phyloP scores from a whole-genome alignment of 2,113 vertebrate genomes.

The Neoarius graeffei region DNA sequence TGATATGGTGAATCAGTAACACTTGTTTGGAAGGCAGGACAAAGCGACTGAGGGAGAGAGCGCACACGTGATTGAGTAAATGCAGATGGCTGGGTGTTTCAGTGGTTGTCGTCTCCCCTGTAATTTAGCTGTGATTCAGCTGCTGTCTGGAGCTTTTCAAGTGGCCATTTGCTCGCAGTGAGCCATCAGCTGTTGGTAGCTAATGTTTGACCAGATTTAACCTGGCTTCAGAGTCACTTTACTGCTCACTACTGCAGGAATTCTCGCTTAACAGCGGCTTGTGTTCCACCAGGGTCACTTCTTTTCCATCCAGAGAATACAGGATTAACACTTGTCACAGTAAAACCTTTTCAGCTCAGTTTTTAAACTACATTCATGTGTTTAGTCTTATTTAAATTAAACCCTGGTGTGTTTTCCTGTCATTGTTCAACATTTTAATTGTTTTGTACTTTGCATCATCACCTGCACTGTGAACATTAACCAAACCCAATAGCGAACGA shows the following conservation, averaged over 20 bases:
- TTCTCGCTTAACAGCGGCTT: background rate
- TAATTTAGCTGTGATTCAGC: conserved; percentile 38
- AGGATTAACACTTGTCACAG: background rate
- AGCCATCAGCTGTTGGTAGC: conserved; percentile 22
- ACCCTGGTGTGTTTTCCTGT: too few species aligned
- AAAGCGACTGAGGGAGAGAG: background rate
- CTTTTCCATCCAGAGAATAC: background rate
- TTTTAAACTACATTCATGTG: too few species aligned
- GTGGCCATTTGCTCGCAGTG: conserved; percentile 27
- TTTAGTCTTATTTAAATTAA: too few species aligned
- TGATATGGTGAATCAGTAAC: background rate
- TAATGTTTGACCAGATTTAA: conserved; percentile 14
- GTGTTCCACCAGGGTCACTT: background rate
- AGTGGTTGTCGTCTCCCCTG: conserved; percentile 1
- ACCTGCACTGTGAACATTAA: too few species aligned
- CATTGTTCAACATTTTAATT: too few species aligned
- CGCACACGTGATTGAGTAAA: background rate
- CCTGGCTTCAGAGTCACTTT: background rate
- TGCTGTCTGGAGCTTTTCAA: conserved; percentile 37
- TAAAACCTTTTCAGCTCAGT: too few species aligned
- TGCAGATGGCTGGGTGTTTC: conserved; percentile 3
- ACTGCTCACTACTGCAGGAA: background rate
- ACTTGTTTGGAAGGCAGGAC: background rate
- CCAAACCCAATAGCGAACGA: too few species aligned
- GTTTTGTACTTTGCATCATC: too few species aligned